Conservation (phyloP, 2,113 vertebrate genomes). For the rabbit (Oryctolagus cuniculus) region DNA sequence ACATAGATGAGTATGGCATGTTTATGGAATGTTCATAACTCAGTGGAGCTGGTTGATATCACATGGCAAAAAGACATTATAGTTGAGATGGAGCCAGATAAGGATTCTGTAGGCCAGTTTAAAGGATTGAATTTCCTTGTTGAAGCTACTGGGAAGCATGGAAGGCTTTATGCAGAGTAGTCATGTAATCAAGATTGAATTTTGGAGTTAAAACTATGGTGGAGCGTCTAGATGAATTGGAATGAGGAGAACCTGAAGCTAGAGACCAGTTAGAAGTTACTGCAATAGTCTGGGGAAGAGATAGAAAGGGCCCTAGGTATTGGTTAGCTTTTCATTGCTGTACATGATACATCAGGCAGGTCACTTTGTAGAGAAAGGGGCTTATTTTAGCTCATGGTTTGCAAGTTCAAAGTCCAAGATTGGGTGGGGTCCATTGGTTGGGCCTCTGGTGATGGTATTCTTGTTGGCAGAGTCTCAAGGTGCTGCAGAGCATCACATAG, state of each 20-base stretch:
- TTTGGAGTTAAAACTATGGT: not conserved
- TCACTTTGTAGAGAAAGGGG: no score
- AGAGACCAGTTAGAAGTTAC: not conserved
- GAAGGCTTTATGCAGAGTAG: not conserved
- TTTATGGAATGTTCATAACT: not conserved
- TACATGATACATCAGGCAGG: no score
- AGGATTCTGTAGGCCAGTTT: not conserved
- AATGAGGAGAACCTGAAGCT: not conserved
- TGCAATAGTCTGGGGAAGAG: not conserved
- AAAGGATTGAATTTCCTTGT: constrained; percentile 36
- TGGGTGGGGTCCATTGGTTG: no score
- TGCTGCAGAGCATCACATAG: no score
- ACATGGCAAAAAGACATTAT: not conserved
- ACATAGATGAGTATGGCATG: not conserved
- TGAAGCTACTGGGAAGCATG: not conserved
- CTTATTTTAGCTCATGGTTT: no score
- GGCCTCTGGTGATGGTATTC: no score
- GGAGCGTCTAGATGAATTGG: not conserved
- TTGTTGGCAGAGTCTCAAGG: no score
- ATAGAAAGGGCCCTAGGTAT: not conserved
- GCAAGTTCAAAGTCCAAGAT: no score
- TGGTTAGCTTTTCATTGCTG: no score
- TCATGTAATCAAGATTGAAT: not conserved
- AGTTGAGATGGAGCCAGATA: not conserved
- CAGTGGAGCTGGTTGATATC: not conserved